Percentiles rank a stretch among this genome's conserved stretches.
These are phyloP conservation scores for Mastacembelus armatus DNA, from an alignment of 2,797 vertebrate species.

Conservation along the genomic window DNA sequence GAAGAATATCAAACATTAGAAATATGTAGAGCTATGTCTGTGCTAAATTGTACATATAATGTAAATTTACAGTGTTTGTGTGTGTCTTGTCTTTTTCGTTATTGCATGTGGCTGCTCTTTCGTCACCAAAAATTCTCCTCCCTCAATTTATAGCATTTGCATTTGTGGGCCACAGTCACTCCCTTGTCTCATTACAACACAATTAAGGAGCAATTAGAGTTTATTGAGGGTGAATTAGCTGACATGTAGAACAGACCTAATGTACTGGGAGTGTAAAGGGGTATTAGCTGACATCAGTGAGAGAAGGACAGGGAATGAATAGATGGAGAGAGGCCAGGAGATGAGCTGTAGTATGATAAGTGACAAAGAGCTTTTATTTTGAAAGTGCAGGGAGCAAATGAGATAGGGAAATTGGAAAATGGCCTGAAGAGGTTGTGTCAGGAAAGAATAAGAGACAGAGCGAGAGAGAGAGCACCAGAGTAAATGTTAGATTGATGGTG, in stretches of 20 bases:
- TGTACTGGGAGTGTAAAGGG: conserved; percentile 64
- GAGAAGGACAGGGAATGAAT: conserved; percentile 9
- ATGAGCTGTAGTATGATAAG: not conserved
- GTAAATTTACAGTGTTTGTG: not conserved
- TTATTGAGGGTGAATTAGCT: conserved; percentile 83
- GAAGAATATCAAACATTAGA: not conserved
- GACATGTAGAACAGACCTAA: conserved; percentile 75
- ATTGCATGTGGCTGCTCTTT: not conserved
- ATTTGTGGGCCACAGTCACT: conserved; percentile 57
- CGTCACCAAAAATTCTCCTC: conserved; percentile 34
- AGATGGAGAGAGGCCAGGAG: not conserved
- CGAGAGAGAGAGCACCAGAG: not conserved
- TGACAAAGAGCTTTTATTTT: conserved; percentile 17
- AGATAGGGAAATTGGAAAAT: conserved; percentile 9
- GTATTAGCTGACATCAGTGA: conserved; percentile 42
- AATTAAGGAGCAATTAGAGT: conserved; percentile 82
- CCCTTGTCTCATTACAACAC: conserved; percentile 80
- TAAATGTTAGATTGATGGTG: conserved; percentile 35
- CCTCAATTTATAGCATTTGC: conserved; percentile 59
- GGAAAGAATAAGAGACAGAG: conserved; percentile 14
- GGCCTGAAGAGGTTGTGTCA: conserved; percentile 21
- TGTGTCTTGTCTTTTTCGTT: not conserved
- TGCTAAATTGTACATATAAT: not conserved
- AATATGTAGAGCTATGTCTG: not conserved
- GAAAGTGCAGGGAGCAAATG: conserved; percentile 6